These are phyloP conservation scores for Limnephilus marmoratus DNA, from an alignment of 2,888 invertebrate species.

Conservation along the genomic window DNA sequence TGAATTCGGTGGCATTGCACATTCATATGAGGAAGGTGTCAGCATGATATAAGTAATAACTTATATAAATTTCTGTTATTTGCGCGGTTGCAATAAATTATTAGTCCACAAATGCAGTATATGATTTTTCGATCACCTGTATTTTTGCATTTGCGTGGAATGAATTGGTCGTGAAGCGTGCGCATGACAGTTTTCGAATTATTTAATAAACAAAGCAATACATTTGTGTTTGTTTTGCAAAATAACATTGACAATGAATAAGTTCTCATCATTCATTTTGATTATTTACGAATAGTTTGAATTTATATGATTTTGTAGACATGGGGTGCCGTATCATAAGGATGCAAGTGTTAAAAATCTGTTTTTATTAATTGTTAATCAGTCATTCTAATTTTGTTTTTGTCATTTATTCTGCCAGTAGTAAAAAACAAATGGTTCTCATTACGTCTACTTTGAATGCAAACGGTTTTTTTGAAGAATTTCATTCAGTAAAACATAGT, in stretches of 20 bases:
- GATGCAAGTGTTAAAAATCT: neutral
- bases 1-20: neutral
- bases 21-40: constrained; percentile 9
- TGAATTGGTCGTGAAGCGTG: neutral
- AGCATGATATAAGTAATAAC: neutral
- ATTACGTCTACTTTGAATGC: neutral
- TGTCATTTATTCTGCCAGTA: neutral
- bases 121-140: constrained; percentile 30
- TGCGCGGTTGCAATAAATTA: neutral
- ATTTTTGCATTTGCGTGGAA: constrained; percentile 20
- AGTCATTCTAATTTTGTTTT: neutral
- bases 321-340: neutral
- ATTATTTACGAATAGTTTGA: neutral
- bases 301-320: neutral
- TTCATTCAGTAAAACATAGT: neutral
- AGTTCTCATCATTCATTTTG: neutral
- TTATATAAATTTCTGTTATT: neutral
- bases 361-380: neutral
- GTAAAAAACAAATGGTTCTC: neutral
- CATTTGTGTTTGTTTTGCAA: neutral
- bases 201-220: neutral
- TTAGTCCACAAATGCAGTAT: neutral
- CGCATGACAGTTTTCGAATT: constrained; percentile 33
- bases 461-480: neutral
- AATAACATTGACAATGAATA: neutral